These are phyloP conservation scores for Pachypeltis micranthus DNA, from an alignment of 1,140 invertebrate genomes.

Conservation along the genomic window DNA sequence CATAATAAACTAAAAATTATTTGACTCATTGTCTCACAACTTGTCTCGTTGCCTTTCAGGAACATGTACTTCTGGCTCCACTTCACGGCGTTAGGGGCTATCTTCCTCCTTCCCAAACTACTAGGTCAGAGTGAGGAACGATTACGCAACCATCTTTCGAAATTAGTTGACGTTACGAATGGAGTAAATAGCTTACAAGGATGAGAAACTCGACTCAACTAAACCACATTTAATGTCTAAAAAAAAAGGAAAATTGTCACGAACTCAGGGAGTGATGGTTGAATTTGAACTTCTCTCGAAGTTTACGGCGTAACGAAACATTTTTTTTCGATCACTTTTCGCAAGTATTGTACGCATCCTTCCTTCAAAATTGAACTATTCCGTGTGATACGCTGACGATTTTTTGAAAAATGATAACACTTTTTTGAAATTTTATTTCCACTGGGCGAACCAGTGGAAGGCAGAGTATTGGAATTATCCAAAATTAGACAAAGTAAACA, in stretches of 20 bases:
- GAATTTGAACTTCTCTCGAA: too few relatives aligned
- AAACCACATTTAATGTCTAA: too few relatives aligned
- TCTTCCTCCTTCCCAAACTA: conserved; percentile 40
- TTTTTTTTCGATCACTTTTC: background rate
- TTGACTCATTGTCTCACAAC: background rate
- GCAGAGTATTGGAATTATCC: background rate
- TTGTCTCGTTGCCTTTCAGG: conserved; percentile 33
- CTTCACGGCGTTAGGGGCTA: conserved; percentile 40
- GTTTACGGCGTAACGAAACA: too few relatives aligned
- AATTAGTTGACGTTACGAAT: conserved; percentile 13
- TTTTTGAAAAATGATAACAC: background rate
- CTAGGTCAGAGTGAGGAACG: conserved; percentile 17
- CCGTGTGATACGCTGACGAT: too few relatives aligned
- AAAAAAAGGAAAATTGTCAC: too few relatives aligned
- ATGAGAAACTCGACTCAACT: too few relatives aligned
- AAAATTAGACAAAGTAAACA: too few relatives aligned
- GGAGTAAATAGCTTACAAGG: conserved; percentile 18
- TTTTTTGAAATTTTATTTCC: background rate
- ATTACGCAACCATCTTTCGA: conserved; percentile 14
- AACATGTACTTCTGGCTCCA: conserved; percentile 46
- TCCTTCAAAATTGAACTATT: too few relatives aligned
- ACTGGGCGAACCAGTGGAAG: background rate
- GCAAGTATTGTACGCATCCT: background rate
- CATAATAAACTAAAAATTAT: too few relatives aligned
- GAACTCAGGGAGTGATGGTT: too few relatives aligned